Evolutionary conservation across 2,797 vertebrate genomes (phyloP).

Genomic region (Varecia variegata): DNA sequence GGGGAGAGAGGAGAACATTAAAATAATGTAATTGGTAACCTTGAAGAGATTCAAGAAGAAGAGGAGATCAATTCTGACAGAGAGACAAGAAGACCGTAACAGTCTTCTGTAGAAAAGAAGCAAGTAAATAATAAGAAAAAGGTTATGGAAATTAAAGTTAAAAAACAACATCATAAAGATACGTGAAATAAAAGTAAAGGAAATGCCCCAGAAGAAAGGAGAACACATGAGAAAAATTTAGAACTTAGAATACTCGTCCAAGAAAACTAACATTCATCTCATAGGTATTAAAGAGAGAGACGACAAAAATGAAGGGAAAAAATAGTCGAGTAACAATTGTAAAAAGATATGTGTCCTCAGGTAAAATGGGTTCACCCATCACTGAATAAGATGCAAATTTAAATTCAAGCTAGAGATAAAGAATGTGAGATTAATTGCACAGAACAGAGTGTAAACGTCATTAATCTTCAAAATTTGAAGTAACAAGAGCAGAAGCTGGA

Average conservation of each 20-base stretch:
- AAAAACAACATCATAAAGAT: not conserved
- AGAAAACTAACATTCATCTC: conserved; percentile 1
- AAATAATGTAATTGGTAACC: not conserved
- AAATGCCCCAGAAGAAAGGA: not conserved
- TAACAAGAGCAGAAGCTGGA: not conserved
- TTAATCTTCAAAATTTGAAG: not conserved
- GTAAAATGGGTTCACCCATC: not conserved
- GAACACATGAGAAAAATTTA: not conserved
- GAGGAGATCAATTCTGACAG: not conserved
- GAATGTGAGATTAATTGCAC: not conserved
- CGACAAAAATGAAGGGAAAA: not conserved
- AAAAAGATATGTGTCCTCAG: not conserved
- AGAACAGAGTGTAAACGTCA: not conserved
- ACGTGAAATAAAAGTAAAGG: not conserved
- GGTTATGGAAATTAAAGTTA: not conserved
- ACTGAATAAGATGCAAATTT: not conserved
- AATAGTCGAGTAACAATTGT: not conserved
- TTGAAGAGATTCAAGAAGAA: not conserved
- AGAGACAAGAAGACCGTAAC: not conserved
- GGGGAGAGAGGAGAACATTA: not conserved
- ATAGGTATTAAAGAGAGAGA: not conserved
- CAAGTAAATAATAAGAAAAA: not conserved
- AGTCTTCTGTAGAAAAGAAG: not conserved
- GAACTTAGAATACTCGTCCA: not conserved
- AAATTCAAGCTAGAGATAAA: not conserved